phyloP scores from a whole-genome alignment of 2,888 invertebrate genomes.

The Epistrophella euchroma region DNA sequence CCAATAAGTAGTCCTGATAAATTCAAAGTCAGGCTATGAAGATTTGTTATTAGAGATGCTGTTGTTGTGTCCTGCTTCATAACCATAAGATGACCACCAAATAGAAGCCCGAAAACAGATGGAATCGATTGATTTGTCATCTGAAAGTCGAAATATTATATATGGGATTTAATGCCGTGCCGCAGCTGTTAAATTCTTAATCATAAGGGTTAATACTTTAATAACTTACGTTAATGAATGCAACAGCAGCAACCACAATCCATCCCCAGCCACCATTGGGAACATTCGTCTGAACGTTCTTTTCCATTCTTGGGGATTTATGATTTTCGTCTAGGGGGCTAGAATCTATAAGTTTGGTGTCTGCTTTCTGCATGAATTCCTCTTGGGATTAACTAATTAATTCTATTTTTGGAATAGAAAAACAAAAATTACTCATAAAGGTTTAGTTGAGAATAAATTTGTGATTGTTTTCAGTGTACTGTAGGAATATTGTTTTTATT shows the following conservation, averaged over 20 bases:
- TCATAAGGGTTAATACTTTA: background rate
- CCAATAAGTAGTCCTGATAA: conserved; percentile 88
- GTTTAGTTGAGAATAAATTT: background rate
- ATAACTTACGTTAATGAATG: conserved; percentile 87
- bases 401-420: background rate
- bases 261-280: conserved; percentile 92
- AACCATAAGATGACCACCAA: conserved; percentile 87
- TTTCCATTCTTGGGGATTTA: conserved; percentile 43
- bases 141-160: conserved; percentile 81
- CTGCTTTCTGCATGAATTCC: background rate
- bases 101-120: conserved; percentile 89
- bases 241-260: conserved; percentile 88
- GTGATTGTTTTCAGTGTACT: background rate
- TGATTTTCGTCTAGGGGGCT: background rate
- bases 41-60: conserved; percentile 88
- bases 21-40: conserved; percentile 85
- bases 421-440: background rate
- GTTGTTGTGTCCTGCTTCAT: conserved; percentile 88
- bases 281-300: conserved; percentile 52
- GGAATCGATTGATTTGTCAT: conserved; percentile 89
- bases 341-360: background rate
- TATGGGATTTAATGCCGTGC: background rate
- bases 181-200: background rate
- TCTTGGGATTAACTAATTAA: background rate
- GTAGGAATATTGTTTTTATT: background rate